Base-by-base conservation (phyloP, 2,113 vertebrate genomes). In the Leptobrachium ailaonicum region DNA sequence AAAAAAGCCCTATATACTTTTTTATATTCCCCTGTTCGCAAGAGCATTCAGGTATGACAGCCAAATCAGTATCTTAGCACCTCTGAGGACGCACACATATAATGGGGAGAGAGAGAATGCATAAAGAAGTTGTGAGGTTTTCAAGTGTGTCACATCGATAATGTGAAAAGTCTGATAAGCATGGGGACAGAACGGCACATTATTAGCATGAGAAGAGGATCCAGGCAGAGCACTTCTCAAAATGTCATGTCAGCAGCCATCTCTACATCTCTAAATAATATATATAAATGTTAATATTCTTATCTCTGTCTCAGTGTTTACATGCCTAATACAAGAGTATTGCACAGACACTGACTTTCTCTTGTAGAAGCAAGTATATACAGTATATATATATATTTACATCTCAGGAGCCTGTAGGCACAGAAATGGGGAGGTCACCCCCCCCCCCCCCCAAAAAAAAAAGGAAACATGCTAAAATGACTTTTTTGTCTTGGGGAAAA, bases 31-130 rank as follows among this genome's bases (percentile, higher is more conserved):
- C 56, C 13, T 60, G 56, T 60, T 60, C 56, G 13, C 13, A 60
- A 60, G 56, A 60, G 56, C 56, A 60, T 60, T 60, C 11, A 60
- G 56, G 56, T 60, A 60, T 60, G 56, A 60, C 56, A 60, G 56
- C 8, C 8, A 60, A 60, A 60, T 60, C 13, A 60, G 10, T 60
- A 60, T 60, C 10, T 60, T 13, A 12, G 11, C 56, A 14, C 56
- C 56, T 13, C 4, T 60, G 56, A 14, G 56, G 13, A 60, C 13
- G 13, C 56, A 12, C 56, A 4, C 10, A 50, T 5, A 60, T 60
- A 60, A 60, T 60, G 13, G 9, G 13, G 13, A 60, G 8, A 60
- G 9, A 60, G 13, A 60, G 8, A 60, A 8, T 60, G 56, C 13
- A 14, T 14, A 60, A 1, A 60, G 10, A 54, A 54, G 50, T 11